Percentiles rank a stretch among this genome's conserved stretches.
phyloP scores from a whole-genome alignment of 2,888 invertebrate species.

The Sicus ferrugineus region DNA sequence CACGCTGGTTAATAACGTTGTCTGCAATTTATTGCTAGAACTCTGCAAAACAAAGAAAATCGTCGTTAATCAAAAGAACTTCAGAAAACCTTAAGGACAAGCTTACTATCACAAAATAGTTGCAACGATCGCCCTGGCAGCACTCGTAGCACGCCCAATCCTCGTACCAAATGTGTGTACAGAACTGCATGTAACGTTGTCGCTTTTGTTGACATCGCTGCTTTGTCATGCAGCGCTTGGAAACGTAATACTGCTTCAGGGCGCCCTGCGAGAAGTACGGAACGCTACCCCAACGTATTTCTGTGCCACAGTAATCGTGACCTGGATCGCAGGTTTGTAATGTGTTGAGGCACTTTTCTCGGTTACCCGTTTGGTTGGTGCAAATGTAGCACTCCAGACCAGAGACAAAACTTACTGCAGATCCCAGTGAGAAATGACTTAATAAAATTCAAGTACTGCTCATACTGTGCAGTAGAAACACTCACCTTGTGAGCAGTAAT shows the following conservation, averaged over 20 bases:
- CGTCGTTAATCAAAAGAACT: background rate
- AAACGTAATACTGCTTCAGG: conserved; percentile 90
- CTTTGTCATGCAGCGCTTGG: conserved; percentile 87
- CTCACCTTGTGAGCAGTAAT: conserved; percentile 54
- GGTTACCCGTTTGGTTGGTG: conserved; percentile 88
- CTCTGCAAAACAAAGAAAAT: conserved; percentile 14
- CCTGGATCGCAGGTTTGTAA: conserved; percentile 89
- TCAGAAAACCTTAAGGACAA: background rate
- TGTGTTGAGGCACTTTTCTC: conserved; percentile 90
- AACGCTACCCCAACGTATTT: conserved; percentile 90
- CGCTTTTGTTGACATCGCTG: conserved; percentile 78
- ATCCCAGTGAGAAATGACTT: background rate
- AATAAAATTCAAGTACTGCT: background rate
- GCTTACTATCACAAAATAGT: conserved; percentile 93
- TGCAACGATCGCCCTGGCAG: conserved; percentile 94
- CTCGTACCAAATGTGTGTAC: conserved; percentile 92
- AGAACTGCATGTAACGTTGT: conserved; percentile 76
- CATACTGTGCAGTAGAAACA: background rate
- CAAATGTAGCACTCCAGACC: conserved; percentile 95
- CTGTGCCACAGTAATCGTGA: conserved; percentile 73
- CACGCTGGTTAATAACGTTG: no score
- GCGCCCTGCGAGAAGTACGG: conserved; percentile 95
- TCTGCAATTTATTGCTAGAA: conserved; percentile 11
- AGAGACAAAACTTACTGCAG: conserved; percentile 54
- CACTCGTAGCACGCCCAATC: conserved; percentile 98